Conservation (phyloP, 2,797 vertebrate genomes). For the Geotria australis region DNA sequence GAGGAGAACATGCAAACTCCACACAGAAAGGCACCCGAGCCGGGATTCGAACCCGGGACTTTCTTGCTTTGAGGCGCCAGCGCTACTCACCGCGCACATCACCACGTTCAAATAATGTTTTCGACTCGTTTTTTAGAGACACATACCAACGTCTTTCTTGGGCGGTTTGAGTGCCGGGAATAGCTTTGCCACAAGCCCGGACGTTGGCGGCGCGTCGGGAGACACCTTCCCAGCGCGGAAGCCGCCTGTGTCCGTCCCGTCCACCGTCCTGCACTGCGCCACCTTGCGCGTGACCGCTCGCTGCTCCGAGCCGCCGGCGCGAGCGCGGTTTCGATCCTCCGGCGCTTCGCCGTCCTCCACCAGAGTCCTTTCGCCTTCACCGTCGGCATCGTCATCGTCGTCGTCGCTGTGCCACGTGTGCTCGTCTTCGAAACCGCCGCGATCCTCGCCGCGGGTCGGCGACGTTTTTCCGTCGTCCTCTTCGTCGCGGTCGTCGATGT, state of each 20-base stretch:
- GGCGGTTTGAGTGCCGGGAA: background rate
- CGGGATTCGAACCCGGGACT: no score
- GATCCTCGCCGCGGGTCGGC: background rate
- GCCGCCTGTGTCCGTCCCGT: background rate
- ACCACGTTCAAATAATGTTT: no score
- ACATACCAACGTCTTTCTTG: background rate
- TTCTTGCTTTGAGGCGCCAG: no score
- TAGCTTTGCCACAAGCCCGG: background rate
- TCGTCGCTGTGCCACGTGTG: background rate
- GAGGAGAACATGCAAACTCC: no score
- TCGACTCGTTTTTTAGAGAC: background rate
- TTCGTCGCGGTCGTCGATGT: no score
- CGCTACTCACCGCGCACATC: no score
- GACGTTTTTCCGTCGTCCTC: background rate
- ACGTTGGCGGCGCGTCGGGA: background rate
- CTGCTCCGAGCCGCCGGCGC: background rate
- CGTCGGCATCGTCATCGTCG: background rate
- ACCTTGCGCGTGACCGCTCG: background rate
- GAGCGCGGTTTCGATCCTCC: no score
- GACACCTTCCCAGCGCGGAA: background rate
- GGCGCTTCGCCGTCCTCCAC: background rate
- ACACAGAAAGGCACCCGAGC: no score
- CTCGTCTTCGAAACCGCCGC: background rate
- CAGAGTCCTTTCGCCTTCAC: background rate
- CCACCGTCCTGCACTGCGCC: background rate